Percentiles rank a stretch among this genome's conserved stretches.
Evolutionary conservation across 1,140 invertebrate genomes (phyloP).

Genomic region (Vanessa atalanta): DNA sequence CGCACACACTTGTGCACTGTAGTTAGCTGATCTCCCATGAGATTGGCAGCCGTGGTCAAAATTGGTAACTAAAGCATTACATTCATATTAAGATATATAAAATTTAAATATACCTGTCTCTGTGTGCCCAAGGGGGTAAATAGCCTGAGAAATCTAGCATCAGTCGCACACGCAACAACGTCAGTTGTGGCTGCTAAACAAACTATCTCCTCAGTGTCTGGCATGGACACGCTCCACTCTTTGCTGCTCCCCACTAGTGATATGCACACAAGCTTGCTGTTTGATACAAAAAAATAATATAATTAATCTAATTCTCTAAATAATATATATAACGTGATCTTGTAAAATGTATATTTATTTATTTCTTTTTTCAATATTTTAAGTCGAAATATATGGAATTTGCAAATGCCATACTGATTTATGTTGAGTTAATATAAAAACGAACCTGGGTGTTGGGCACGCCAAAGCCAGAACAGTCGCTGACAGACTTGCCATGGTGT

Average conservation of each 20-base stretch:
- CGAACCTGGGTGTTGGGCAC: constrained; percentile 82
- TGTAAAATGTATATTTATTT: no score
- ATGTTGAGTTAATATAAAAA: no score
- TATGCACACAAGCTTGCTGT: constrained; percentile 87
- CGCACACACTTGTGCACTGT: no score
- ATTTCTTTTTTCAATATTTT: no score
- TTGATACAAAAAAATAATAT: constrained; percentile 25
- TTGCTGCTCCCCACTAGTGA: constrained; percentile 90
- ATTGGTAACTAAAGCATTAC: no score
- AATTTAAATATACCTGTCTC: constrained; percentile 82
- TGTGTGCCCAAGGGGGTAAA: constrained; percentile 93
- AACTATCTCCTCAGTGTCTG: constrained; percentile 88
- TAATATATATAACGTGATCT: constrained; percentile 17
- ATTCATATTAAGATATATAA: background rate
- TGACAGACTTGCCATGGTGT: constrained; percentile 92
- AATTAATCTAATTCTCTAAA: background rate
- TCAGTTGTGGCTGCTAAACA: constrained; percentile 87
- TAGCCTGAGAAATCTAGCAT: constrained; percentile 87
- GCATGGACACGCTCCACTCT: constrained; percentile 91
- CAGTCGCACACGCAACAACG: constrained; percentile 90
- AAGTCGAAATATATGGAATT: no score
- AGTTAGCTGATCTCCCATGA: no score
- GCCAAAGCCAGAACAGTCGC: constrained; percentile 89
- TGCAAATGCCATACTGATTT: no score
- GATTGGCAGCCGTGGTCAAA: no score